Conservation (phyloP, 2,888 invertebrate species). For the Dicroscelio sp. region DNA sequence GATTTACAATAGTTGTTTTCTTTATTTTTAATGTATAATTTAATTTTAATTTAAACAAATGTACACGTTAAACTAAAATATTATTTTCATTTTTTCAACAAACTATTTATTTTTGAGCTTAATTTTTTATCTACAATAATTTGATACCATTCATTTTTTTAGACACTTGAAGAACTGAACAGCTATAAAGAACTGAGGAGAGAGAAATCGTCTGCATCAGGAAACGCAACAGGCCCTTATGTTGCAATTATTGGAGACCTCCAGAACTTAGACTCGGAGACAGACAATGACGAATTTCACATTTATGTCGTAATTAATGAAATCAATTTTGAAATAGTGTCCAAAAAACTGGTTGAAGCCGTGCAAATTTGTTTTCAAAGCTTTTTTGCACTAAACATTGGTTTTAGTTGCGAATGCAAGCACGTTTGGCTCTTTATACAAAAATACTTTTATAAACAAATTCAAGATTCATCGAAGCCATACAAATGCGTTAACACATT, state of each 20-base stretch:
- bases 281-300: background rate
- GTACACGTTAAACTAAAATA: background rate
- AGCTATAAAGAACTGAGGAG: slow-evolving; percentile 1
- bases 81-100: background rate
- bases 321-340: background rate
- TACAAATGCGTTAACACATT: background rate
- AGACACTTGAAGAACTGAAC: background rate
- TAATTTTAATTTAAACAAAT: background rate
- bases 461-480: slow-evolving; percentile 16
- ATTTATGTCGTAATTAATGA: slow-evolving; percentile 4
- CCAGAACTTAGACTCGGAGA: background rate
- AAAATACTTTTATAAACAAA: slow-evolving; percentile 15
- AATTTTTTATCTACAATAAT: background rate
- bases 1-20: slow-evolving; percentile 7
- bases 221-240: background rate
- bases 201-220: background rate
- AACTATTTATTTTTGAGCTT: background rate
- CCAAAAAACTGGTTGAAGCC: slow-evolving; percentile 34
- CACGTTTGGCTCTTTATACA: slow-evolving; percentile 8
- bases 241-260: background rate
- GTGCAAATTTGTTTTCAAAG: background rate
- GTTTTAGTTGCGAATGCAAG: slow-evolving; percentile 12
- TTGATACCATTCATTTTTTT: background rate
- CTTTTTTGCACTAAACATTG: slow-evolving; percentile 1
- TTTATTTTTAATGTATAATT: background rate